phyloP scores from a whole-genome alignment of 1,140 invertebrate species.

The Drosophila saltans region DNA sequence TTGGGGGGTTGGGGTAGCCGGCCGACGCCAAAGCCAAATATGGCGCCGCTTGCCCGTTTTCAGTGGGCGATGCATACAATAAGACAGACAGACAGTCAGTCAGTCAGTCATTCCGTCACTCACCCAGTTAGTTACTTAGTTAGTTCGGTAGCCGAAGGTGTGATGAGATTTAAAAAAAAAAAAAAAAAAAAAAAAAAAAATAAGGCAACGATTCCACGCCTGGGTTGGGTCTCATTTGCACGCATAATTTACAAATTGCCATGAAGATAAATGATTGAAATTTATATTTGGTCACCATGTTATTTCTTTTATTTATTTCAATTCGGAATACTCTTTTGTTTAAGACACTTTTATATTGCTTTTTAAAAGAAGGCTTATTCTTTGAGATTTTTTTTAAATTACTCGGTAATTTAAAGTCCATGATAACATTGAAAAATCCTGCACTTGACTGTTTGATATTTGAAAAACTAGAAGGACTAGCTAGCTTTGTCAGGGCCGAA shows the following conservation, averaged over 20 bases:
- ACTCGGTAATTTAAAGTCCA: no score
- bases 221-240: slow-evolving; percentile 28
- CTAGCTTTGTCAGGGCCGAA: no score
- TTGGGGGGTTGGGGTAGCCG: neutral
- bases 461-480: no score
- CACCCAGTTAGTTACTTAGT: neutral
- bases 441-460: no score
- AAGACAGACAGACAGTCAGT: neutral
- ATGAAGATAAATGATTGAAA: slow-evolving; percentile 11
- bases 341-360: no score
- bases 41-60: slow-evolving; percentile 57
- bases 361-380: no score
- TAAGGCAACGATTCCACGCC: slow-evolving; percentile 3
- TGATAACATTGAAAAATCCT: no score
- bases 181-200: neutral
- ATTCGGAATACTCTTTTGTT: no score
- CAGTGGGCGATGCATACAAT: slow-evolving; percentile 47
- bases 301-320: no score
- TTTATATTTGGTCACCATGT: neutral
- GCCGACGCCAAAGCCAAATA: slow-evolving; percentile 54
- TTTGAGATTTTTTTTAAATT: no score
- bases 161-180: slow-evolving; percentile 27
- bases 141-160: slow-evolving; percentile 41
- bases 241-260: slow-evolving; percentile 32
- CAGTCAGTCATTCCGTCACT: neutral